These are phyloP conservation scores for Halcyon malimbica DNA, from an alignment of 2,113 vertebrate species.

Conservation along the genomic window DNA sequence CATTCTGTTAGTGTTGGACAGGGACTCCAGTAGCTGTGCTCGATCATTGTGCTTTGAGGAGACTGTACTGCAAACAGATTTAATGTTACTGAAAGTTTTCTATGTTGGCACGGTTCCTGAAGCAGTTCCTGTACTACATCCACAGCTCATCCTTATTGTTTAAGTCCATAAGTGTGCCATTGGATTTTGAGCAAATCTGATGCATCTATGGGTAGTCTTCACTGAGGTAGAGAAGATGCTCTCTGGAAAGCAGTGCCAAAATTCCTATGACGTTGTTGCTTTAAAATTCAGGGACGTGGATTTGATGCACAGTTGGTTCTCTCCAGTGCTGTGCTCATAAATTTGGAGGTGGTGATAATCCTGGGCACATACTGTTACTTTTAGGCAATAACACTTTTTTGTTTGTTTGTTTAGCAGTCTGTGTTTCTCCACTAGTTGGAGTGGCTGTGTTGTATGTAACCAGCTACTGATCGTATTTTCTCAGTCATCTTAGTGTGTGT, in stretches of 20 bases:
- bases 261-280: background rate
- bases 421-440: background rate
- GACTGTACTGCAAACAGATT: background rate
- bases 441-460: background rate
- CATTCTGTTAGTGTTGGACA: background rate
- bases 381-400: background rate
- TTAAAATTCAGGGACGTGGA: background rate
- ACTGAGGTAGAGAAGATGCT: background rate
- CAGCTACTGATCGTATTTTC: background rate
- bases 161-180: background rate
- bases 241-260: background rate
- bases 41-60: background rate
- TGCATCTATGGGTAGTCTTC: rapidly evolving
- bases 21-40: background rate
- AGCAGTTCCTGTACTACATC: background rate
- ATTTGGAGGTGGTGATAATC: background rate
- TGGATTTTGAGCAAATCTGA: background rate
- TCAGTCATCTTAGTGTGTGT: background rate
- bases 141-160: background rate
- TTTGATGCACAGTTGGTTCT: background rate
- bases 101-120: background rate
- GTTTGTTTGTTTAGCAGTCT: background rate
- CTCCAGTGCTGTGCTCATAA: background rate
- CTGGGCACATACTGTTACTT: background rate
- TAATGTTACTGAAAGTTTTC: background rate